A percentile compares a stretch with the other conserved stretches of the same genome.
Evolutionary conservation across 2,797 vertebrate species (phyloP).

Genomic region (Rousettus madagascariensis): DNA sequence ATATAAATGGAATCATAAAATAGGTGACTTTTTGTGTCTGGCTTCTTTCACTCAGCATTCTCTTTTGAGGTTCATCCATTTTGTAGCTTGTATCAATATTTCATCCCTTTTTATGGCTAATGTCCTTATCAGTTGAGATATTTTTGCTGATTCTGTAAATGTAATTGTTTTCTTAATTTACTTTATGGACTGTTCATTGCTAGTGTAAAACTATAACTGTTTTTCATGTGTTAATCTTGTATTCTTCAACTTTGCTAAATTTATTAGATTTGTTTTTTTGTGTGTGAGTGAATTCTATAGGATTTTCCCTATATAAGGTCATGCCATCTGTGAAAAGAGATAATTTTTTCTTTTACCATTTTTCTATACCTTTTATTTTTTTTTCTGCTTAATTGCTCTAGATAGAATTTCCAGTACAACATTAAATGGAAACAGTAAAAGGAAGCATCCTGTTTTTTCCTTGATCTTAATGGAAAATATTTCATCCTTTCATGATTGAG

Average conservation of each 20-base stretch:
- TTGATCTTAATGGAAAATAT: background rate
- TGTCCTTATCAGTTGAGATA: background rate
- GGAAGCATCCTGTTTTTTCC: background rate
- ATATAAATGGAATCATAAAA: background rate
- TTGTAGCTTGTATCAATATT: background rate
- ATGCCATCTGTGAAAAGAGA: background rate
- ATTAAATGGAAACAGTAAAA: background rate
- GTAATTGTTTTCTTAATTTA: background rate
- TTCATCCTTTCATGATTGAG: background rate
- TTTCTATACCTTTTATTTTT: background rate
- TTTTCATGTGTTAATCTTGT: constrained; percentile 7
- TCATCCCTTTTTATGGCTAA: background rate
- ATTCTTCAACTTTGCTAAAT: background rate
- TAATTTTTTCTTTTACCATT: background rate
- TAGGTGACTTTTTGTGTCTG: background rate
- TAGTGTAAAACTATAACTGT: background rate
- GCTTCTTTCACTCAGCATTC: background rate
- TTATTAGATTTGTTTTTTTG: background rate
- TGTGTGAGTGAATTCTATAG: background rate
- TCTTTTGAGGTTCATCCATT: constrained; percentile 19
- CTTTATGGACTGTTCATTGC: background rate
- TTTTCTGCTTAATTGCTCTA: background rate
- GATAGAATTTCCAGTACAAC: background rate
- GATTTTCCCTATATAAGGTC: background rate
- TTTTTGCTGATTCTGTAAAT: background rate